Evolutionary conservation across 2,113 vertebrate genomes (phyloP), one percentile per base, ranked within the genome.

Genomic region (Siphamia tubifer): DNA sequence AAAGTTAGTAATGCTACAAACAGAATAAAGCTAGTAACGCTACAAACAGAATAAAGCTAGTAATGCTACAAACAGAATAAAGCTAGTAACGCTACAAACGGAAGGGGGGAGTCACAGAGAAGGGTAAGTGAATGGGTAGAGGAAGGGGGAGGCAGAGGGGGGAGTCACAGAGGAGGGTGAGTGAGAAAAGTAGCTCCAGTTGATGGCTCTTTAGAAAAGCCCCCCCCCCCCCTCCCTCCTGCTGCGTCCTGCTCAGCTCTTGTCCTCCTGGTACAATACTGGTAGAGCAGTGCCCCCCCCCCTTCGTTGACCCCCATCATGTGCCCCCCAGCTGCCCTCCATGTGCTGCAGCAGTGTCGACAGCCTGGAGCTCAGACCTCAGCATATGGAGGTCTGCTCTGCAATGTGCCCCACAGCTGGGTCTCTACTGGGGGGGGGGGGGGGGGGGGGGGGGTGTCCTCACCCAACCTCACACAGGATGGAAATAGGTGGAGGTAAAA

Each of bases 181-280:
- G 78, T 86, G 91, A 92, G 92, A 94, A 91, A 89, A 81, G 86
- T 68, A 81, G 71, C 87, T 89, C 88, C 71, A 83, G 85, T 91
- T 90, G 89, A 87, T 72, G 84, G 69, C 44, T 87, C 87, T 87
- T 89, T 90, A 85, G 85, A 91, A 91, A 92, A 90, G 83, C 84
- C 78, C 49, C 86, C 78, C 61, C 65, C 78, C 49, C 86, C 78
- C 61, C 65, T 82, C 87, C 85, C 40, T 91, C 92, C 91, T 90
- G 63, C 91, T 81, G 87, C 82, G 93, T 83, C 74, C 80, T 75
- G 83, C 85, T 77, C 85, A 61, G 88, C 88, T 89, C 85, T 77
- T 90, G 92, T 92, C 89, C 91, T 77, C 73, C 73, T 61, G 74
- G 79, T 83, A 93, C 89, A 81, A 92, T 86, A 30, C 79, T 74